Evolutionary conservation across 2,888 invertebrate species (phyloP), one percentile per base, ranked within the genome.

Genomic region (Chrysolina haemoptera): DNA sequence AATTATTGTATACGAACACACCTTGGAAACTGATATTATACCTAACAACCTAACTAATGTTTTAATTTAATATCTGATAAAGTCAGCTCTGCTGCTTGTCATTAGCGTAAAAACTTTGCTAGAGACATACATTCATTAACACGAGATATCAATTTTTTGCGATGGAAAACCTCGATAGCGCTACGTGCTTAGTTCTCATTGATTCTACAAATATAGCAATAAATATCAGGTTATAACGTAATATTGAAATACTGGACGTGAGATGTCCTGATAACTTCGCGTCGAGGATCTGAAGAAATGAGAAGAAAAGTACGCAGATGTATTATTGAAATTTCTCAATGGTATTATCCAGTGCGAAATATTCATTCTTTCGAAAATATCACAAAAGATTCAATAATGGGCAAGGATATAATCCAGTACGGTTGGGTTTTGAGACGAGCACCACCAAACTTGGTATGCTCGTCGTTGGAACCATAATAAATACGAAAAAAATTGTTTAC

Each of bases 31-130:
- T 22, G 62, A 59, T 14, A 59, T 59, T 59, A 59, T 59, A 27
- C n/a, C 59, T 6, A 63, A 55, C 63, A 35, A 27, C n/a, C 59
- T 6, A 63, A 55, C 63, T 72, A 73, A 73, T 35, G 43, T 73
- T 70, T 62, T 66, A 73, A 73, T 66, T 73, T 73, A 69, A 73
- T 70, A 66, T 62, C 59, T n/a, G 59, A 59, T 59, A 27, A 27
- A 59, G n/a, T n/a, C 59, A 59, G 35, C 59, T 59, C 27, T 35
- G 59, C 35, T 59, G 59, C 59, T 35, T 59, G n/a, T 27, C 16
- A 59, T 59, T 59, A 59, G n/a, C 4, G 35, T 35, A 59, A 59
- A 59, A 59, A 59, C 59, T 53, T 20, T 27, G 59, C n/a, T 59
- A 59, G 35, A 59, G 59, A 59, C 59, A 59, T 35, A 59, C 59